Percentiles rank a stretch among this genome's conserved stretches.
Conservation (phyloP, 2,888 invertebrate species). For the Drosophila limbata region DNA sequence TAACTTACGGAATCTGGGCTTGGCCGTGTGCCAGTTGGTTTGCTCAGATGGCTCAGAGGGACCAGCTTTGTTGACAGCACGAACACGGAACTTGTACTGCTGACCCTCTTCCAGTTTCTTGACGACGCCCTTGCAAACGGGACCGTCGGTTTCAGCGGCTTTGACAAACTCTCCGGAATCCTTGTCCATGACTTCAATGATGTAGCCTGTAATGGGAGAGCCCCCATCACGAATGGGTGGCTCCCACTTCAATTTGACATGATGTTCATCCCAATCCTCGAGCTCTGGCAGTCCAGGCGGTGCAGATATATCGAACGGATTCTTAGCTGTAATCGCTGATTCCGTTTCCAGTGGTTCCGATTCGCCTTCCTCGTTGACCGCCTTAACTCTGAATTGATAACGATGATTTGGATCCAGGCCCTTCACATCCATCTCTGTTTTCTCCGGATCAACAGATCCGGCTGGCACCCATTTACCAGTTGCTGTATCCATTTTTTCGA, state of each 20-base stretch:
- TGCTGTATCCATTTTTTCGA: constrained; percentile 97
- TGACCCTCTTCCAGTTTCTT: constrained; percentile 96
- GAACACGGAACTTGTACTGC: constrained; percentile 97
- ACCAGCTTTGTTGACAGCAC: constrained; percentile 98
- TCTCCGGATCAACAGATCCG: constrained; percentile 92
- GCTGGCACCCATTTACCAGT: constrained; percentile 96
- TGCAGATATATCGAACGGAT: constrained; percentile 96
- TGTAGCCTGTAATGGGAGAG: constrained; percentile 96
- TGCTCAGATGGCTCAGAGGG: constrained; percentile 96
- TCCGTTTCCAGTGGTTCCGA: constrained; percentile 97
- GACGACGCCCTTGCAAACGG: constrained; percentile 94
- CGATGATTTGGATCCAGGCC: constrained; percentile 97
- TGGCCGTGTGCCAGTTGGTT: constrained; percentile 96
- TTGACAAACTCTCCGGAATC: constrained; percentile 94
- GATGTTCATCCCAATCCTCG: constrained; percentile 95
- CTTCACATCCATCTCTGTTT: constrained; percentile 91
- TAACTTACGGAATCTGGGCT: constrained; percentile 93
- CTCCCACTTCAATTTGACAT: constrained; percentile 96
- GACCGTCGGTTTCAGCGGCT: constrained; percentile 93
- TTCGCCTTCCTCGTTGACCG: constrained; percentile 98
- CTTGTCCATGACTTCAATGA: constrained; percentile 96
- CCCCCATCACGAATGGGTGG: constrained; percentile 95
- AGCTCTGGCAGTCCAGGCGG: constrained; percentile 96
- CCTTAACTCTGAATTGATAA: constrained; percentile 99
- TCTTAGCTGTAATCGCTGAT: constrained; percentile 95